Evolutionary conservation across 2,888 invertebrate genomes (phyloP), one percentile per base, ranked within the genome.

Genomic region (Anoplius nigerrimus): DNA sequence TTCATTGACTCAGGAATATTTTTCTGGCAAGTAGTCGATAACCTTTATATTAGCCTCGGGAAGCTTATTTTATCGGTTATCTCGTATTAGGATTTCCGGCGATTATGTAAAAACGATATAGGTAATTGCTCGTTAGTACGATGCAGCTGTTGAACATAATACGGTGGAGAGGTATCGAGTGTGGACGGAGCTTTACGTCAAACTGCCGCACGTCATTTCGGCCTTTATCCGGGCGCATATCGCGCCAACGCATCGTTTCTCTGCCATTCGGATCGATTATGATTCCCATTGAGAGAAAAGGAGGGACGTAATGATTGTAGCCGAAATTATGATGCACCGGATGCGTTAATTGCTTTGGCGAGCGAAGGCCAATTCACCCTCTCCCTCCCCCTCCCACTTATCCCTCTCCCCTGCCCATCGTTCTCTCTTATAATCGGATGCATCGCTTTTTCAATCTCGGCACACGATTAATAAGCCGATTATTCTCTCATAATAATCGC

Each of bases 341-440:
- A 52, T 21, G 60, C 24, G 60, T 20, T 60, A 60, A 60, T 60
- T 60, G 60, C 60, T 42, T 59, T 48, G 43, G 22, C 46, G 46
- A 59, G 59, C 59, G 46, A 57, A 57, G 57, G 22, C 43, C 48
- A 42, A 22, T 45, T 2, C 46, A 6, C 24, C 11, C 22, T 53
- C 53, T n/a, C 21, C 21, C 22, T 18, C 16, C 52, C 1, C 22
- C n/a, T 18, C 51, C n/a, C n/a, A n/a, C n/a, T n/a, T n/a, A n/a
- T 48, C 20, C 0, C 21, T 13, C 53, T 22, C 53, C 5, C 2
- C 24, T 53, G 5, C 22, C n/a, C 22, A 13, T 24, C 24, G 21
- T 53, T 58, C 27, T 46, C 16, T 24, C 5, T 53, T 43, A 34
- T 54, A 63, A 54, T 63, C 57, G 27, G 48, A 58, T 48, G 58